Base-by-base conservation (phyloP, 2,888 invertebrate species). In the Ophonus ardosiacus region DNA sequence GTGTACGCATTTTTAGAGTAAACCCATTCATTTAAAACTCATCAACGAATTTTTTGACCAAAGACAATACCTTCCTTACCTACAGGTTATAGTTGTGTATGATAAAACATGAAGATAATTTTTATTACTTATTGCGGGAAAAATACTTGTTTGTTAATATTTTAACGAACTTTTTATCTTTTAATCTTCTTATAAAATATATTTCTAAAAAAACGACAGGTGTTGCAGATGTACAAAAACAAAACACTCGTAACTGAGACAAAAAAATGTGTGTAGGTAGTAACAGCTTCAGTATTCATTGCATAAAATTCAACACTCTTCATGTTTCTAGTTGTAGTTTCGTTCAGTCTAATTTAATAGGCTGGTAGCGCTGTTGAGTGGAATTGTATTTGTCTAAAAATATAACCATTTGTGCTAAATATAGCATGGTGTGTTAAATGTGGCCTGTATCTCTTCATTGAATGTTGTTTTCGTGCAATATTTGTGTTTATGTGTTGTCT, bases 371-470 rank as follows among this genome's bases (percentile, higher is more conserved):
- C 7, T 38, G 68, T 68, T 68, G 38, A 68, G 24, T 31, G 38
- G 68, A 68, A 68, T 68, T 68, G 68, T 68, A 68, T 68, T 31
- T 68, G 68, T 15, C 68, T 68, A 68, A 68, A 68, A 68, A 68
- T 68, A 68, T 24, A 68, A 31, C 13, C 31, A 68, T 31, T 31
- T 68, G 68, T 38, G 68, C 68, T 68, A 68, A 68, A 68, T 68
- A 68, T 68, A 68, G 68, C 68, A 24, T 38, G n/a, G 18, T 68
- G 68, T 65, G 65, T 68, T 68, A 68, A 10, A 68, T 31, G n/a
- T 31, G 15, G n/a, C 31, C 15, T 63, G 21, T 38, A 63, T 24
- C 24, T n/a, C 31, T 68, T 68, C 31, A 15, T 68, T 68, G 38
- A 31, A 38, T 15, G 68, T 68, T 68, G 68, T 68, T 68, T 68